Evolutionary conservation across 2,113 vertebrate genomes (phyloP), one percentile per base, ranked within the genome.

Genomic region (Bubo bubo): DNA sequence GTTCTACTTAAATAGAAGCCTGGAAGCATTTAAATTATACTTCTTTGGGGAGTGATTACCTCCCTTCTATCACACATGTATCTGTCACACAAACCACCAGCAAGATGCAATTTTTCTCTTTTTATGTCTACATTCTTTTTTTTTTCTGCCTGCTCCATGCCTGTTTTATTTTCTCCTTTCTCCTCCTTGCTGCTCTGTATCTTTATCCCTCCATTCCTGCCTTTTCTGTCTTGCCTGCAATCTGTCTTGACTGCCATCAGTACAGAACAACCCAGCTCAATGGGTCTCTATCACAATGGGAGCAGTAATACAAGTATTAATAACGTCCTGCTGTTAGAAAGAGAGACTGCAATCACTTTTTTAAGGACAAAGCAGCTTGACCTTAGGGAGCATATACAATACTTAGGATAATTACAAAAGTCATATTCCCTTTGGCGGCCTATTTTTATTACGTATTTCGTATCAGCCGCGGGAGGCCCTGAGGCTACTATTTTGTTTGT

Each of bases 401-500:
- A 94, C 66, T 85, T 85, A 79, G 28, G 79, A 85, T 97, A 93
- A 95, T 96, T 94, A 94, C 91, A 91, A 70, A 95, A 77, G 84
- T 82, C 81, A 79, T 91, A 90, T 86, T 95, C 95, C 77, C 73
- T 96, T 89, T 97, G 93, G 91, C 6, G 13, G 89, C 91, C 77
- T 91, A 62, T 94, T 94, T 97, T 97, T 97, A 97, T 94, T 95
- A 93, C 93, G 74, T 93, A 93, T 86, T 97, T 94, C 0, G 3
- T 89, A 97, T 95, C 89, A 94, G 93, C 67, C 71, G 64, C 1
- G 2, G 90, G 88, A 95, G 85, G 75, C 95, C 95, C 94, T 75
- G 60, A 52, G 88, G 95, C 92, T 92, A 93, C 94, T 79, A 86
- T 90, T 95, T 88, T 86, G 87, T 81, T 97, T 88, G 93, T 97